Percentiles rank a stretch among this genome's conserved stretches.
Conservation (phyloP, 2,888 invertebrate species). For the Ischnus inquisitorius region DNA sequence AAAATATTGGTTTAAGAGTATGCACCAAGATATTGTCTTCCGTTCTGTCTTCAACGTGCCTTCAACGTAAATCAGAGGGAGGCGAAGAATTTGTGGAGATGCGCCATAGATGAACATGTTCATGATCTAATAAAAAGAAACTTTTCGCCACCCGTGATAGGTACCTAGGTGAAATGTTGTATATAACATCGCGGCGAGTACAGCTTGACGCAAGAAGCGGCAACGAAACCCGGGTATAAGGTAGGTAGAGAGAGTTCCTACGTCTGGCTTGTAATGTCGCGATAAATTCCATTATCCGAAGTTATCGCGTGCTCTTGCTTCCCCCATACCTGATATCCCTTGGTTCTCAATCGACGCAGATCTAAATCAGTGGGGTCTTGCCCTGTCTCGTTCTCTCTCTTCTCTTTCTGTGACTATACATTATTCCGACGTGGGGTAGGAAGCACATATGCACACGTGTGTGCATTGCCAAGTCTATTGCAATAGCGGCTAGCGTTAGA, state of each 20-base stretch:
- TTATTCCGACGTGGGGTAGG: neutral
- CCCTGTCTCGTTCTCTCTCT: too few species aligned
- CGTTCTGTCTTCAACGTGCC: neutral
- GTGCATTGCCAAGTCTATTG: constrained; percentile 12
- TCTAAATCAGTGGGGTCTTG: constrained; percentile 70
- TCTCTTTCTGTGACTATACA: neutral
- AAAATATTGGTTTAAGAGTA: too few species aligned
- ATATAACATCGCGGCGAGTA: neutral
- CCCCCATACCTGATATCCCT: constrained; percentile 22
- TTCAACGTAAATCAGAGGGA: neutral
- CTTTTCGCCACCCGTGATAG: constrained; percentile 55
- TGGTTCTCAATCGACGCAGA: constrained; percentile 68
- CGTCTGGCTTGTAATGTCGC: constrained; percentile 76
- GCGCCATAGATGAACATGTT: constrained; percentile 55
- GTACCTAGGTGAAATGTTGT: constrained; percentile 2
- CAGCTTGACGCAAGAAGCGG: neutral
- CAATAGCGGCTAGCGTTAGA: constrained; percentile 4
- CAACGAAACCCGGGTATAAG: neutral
- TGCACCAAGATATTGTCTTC: neutral
- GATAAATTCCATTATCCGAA: constrained; percentile 81
- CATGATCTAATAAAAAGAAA: constrained; percentile 76
- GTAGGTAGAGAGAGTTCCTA: constrained; percentile 72
- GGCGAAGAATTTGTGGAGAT: neutral
- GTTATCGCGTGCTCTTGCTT: constrained; percentile 72
- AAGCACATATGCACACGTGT: neutral